phyloP scores from a whole-genome alignment of 1,140 invertebrate genomes.

The Psilanteris sp. region DNA sequence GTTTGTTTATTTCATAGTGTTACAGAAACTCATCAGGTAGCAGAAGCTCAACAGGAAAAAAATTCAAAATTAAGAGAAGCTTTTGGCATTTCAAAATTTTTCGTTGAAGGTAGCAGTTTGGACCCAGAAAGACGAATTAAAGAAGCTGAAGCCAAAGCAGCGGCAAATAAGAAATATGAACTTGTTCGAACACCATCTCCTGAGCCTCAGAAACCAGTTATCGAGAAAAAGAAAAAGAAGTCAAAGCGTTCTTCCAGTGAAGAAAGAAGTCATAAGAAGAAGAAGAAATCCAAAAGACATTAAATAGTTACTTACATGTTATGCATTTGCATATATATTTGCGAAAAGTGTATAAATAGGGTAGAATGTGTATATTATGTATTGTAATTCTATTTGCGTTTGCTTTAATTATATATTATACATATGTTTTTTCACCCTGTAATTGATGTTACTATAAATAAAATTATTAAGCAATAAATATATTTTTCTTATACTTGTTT shows the following conservation, averaged over 20 bases:
- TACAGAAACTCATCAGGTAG: conserved; percentile 90
- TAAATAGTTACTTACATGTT: too few relatives aligned
- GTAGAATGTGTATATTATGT: too few relatives aligned
- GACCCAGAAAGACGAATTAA: conserved; percentile 91
- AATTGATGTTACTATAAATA: too few relatives aligned
- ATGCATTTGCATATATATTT: too few relatives aligned
- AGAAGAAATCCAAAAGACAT: conserved; percentile 37
- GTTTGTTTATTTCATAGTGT: conserved; percentile 83
- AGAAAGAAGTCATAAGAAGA: conserved; percentile 42
- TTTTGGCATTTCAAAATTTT: conserved; percentile 96
- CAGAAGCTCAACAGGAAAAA: conserved; percentile 96
- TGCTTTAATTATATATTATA: too few relatives aligned
- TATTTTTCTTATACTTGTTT: too few relatives aligned
- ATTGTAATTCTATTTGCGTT: too few relatives aligned
- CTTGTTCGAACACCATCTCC: conserved; percentile 77
- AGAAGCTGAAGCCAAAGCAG: conserved; percentile 84
- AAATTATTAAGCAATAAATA: too few relatives aligned
- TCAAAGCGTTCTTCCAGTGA: conserved; percentile 18
- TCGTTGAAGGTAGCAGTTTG: conserved; percentile 95
- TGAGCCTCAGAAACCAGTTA: conserved; percentile 25
- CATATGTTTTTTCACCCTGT: too few relatives aligned
- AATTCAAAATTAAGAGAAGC: conserved; percentile 95
- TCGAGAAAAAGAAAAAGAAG: conserved; percentile 19
- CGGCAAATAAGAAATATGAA: conserved; percentile 82
- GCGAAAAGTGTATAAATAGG: too few relatives aligned